Evolutionary conservation across 2,888 invertebrate species (phyloP), one percentile per base, ranked within the genome.

Genomic region (Agrypnus murinus): DNA sequence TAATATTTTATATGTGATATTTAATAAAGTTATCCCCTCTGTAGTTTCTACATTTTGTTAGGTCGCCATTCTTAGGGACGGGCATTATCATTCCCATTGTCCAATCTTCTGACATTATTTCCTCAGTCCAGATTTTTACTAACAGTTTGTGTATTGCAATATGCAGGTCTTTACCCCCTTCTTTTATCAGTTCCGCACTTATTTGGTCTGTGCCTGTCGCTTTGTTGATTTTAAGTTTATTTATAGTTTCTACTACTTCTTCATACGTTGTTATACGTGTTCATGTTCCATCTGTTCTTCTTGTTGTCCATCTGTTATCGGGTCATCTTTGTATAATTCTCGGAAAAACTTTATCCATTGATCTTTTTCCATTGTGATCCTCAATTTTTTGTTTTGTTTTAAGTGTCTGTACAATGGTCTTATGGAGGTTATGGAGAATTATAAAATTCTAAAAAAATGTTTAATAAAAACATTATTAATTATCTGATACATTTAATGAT

Each of bases 231-330:
- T 25, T 32, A n/a, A n/a, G n/a, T n/a, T n/a, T n/a, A n/a, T n/a
- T n/a, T n/a, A n/a, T n/a, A n/a, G n/a, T n/a, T n/a, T 60, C 31
- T 10, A 60, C 40, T 45, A 60, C 46, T 31, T 60, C 60, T 60
- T 43, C 60, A 57, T 36, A 57, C 1, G 8, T 34, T 25, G 14
- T 34, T 14, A 36, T 57, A 36, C 36, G 15, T 34, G 4, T 57
- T 19, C 19, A 9, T 57, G 9, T 8, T 57, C 34, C 8, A 19
- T 57, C 15, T 57, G 14, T 17, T 19, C 14, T 17, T 32, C 15
- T 57, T 57, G 57, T 19, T 57, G 57, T 5, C 7, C 3, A 25
- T 17, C 55, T 19, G 25, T 55, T 55, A 55, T n/a, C 19, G 48
- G 19, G 19, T 55, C n/a, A 25, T 57, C 36, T 57, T 57, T 57